These are phyloP conservation scores for Spicauda simplicius DNA, from an alignment of 2,888 invertebrate genomes.

Conservation along the genomic window DNA sequence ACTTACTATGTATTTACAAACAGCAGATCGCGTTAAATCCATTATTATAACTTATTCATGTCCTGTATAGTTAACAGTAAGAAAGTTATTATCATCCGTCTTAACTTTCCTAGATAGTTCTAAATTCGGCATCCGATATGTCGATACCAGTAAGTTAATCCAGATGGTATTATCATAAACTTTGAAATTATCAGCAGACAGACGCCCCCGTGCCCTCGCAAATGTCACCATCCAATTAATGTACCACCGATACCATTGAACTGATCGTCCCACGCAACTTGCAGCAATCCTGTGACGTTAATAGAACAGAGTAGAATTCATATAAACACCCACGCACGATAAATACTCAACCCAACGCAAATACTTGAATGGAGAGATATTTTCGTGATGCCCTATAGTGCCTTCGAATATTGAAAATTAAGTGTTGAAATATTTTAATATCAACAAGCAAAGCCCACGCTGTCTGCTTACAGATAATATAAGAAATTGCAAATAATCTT, in stretches of 20 bases:
- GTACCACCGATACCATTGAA: constrained; percentile 43
- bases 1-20: too few species aligned
- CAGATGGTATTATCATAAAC: neutral
- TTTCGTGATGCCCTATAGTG: neutral
- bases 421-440: neutral
- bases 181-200: constrained; percentile 43
- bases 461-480: too few species aligned
- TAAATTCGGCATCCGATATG: neutral
- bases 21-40: too few species aligned
- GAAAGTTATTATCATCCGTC: too few species aligned
- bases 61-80: too few species aligned
- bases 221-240: constrained; percentile 61
- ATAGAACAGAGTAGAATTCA: constrained; percentile 31
- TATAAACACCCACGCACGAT: constrained; percentile 28
- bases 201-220: constrained; percentile 56
- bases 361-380: constrained; percentile 10
- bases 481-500: too few species aligned
- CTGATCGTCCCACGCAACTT: constrained; percentile 45
- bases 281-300: constrained; percentile 41
- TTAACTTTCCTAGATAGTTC: neutral
- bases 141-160: neutral
- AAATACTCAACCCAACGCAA: constrained; percentile 17
- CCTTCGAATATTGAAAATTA: neutral
- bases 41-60: too few species aligned
- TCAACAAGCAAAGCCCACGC: too few species aligned